Percentiles rank a stretch among this genome's conserved stretches.
These are phyloP conservation scores for Xylota sylvarum DNA, from an alignment of 2,888 invertebrate genomes.

Conservation along the genomic window DNA sequence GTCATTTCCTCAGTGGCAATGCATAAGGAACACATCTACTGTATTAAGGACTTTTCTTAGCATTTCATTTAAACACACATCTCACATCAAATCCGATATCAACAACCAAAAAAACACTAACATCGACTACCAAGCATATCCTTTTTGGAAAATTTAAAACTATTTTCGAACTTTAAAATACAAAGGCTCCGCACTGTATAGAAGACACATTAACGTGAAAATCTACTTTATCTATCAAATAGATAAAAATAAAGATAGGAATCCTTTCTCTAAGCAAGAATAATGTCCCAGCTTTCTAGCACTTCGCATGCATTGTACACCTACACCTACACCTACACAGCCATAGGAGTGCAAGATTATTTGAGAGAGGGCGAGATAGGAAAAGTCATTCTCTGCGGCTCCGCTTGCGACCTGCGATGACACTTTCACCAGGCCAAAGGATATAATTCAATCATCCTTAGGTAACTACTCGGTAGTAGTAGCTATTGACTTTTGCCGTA, in stretches of 20 bases:
- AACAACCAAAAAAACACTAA: too few species aligned
- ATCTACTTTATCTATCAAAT: slow-evolving; percentile 4
- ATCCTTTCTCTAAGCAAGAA: not conserved
- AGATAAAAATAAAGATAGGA: not conserved
- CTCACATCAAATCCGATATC: too few species aligned
- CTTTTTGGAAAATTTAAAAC: too few species aligned
- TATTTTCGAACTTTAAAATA: too few species aligned
- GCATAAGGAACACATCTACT: too few species aligned
- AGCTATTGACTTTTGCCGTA: slow-evolving; percentile 63
- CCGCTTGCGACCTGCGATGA: slow-evolving; percentile 14
- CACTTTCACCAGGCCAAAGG: slow-evolving; percentile 38
- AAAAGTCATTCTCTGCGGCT: slow-evolving; percentile 25
- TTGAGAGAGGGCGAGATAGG: slow-evolving; percentile 2
- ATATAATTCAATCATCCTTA: slow-evolving; percentile 61
- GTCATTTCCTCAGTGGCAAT: too few species aligned
- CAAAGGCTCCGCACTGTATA: not conserved
- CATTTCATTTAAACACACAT: too few species aligned
- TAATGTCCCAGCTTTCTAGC: slow-evolving; percentile 1
- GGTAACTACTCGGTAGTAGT: slow-evolving; percentile 47
- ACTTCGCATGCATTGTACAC: not conserved
- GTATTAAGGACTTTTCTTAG: too few species aligned
- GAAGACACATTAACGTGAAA: too few species aligned
- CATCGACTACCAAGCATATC: too few species aligned
- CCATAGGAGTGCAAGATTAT: not conserved
- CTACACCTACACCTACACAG: not conserved